These are phyloP conservation scores for Apis laboriosa DNA, from an alignment of 1,140 invertebrate species.

Conservation along the genomic window DNA sequence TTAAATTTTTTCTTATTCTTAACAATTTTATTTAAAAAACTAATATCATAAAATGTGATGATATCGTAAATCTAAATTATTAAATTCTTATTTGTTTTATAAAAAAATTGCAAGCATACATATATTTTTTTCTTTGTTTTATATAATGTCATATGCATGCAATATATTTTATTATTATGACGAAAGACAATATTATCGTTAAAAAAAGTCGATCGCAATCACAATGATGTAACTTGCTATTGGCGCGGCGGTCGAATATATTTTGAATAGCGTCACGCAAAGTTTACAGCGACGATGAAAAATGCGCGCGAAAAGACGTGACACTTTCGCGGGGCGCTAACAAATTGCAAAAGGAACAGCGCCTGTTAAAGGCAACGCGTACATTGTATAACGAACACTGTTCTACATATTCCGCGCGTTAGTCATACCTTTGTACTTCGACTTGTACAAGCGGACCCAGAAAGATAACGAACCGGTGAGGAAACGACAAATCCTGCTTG, in stretches of 20 bases:
- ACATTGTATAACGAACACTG: constrained; percentile 34
- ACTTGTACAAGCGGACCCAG: background rate
- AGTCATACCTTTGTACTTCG: constrained; percentile 28
- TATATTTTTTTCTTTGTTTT: too few relatives aligned
- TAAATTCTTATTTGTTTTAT: too few relatives aligned
- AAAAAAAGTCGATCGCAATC: background rate
- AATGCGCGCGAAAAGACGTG: constrained; percentile 26
- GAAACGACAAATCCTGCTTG: constrained; percentile 13
- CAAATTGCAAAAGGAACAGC: constrained; percentile 36
- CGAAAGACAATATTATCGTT: background rate
- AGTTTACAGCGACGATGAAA: constrained; percentile 22
- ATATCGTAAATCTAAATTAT: too few relatives aligned
- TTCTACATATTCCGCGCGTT: constrained; percentile 42
- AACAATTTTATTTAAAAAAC: too few relatives aligned
- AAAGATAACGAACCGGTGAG: constrained; percentile 33
- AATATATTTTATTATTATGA: too few relatives aligned
- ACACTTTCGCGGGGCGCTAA: constrained; percentile 25
- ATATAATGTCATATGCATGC: too few relatives aligned
- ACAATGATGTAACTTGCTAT: constrained; percentile 13
- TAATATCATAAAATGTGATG: too few relatives aligned
- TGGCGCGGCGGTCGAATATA: background rate
- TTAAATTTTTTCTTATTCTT: too few relatives aligned
- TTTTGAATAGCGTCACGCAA: constrained; percentile 37
- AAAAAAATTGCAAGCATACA: too few relatives aligned
- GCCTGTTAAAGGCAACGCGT: constrained; percentile 6